A percentile compares a stretch with the other conserved stretches of the same genome.
Evolutionary conservation across 2,888 invertebrate genomes (phyloP).

Genomic region (Lycaena phlaeas): DNA sequence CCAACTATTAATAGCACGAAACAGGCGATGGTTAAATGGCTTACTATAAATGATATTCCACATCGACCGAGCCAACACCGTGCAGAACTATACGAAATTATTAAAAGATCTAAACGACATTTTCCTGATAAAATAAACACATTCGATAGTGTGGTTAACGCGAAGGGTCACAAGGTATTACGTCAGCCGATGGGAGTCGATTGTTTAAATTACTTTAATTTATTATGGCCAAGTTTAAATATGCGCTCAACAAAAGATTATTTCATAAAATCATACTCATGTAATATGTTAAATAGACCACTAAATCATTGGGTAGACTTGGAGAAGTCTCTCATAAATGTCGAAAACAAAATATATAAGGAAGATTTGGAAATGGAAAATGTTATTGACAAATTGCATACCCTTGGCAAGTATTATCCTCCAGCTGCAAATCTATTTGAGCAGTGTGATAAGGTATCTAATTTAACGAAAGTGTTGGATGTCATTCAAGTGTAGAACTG

Average conservation of each 20-base stretch:
- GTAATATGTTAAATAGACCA: neutral
- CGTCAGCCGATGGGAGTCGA: neutral
- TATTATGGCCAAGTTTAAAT: no score
- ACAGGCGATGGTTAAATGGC: constrained; percentile 5
- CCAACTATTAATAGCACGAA: neutral
- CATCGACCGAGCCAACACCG: constrained; percentile 1
- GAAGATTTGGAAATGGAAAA: constrained; percentile 4
- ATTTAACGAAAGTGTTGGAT: neutral
- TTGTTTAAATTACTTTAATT: constrained; percentile 1
- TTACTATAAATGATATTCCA: constrained; percentile 1
- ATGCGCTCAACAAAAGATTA: neutral
- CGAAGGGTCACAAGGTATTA: constrained; percentile 3
- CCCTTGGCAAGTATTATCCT: constrained; percentile 2
- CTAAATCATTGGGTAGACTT: neutral
- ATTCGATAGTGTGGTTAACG: constrained; percentile 2
- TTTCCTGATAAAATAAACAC: neutral
- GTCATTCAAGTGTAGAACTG: neutral
- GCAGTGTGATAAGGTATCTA: neutral
- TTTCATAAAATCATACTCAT: neutral
- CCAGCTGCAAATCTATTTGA: neutral
- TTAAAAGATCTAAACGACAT: constrained; percentile 3
- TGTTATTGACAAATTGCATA: constrained; percentile 1
- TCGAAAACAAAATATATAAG: constrained; percentile 1
- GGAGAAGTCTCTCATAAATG: neutral
- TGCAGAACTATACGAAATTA: constrained; percentile 4